Evolutionary conservation across 2,797 vertebrate genomes (phyloP), one percentile per base, ranked within the genome.

Genomic region (Crax fasciolata): DNA sequence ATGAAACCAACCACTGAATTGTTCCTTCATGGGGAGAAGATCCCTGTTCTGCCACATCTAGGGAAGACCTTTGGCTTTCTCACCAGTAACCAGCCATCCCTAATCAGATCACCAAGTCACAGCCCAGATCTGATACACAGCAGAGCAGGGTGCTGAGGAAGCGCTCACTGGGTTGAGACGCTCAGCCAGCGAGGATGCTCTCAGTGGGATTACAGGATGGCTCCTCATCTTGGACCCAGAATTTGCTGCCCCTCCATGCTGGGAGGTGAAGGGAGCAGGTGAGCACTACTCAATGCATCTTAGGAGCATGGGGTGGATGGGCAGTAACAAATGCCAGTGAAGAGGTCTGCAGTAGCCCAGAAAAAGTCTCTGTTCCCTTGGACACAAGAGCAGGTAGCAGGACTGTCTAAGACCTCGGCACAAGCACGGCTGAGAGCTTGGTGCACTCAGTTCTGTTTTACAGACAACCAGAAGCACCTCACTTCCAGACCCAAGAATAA

Each of bases 91-190:
- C 2, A 61, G 17, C 20, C 48, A 70, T 7, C 20, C 35, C 62
- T 27, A 48, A 10, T 2, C 18, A 24, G 21, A 13, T 28, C 46
- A 39, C 62, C 54, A 11, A 5, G 28, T 19, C 23, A 48, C 12
- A 79, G 4, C 41, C 35, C 55, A 68, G n/a, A 73, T 2, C 51
- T 38, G 27, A 24, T 46, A 6, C 24, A 3, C 3, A 23, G 23
- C 18, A 1, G 1, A 49, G 59, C 24, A 72, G 41, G 52, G 52
- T 30, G 9, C 21, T 23, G 44, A 55, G 55, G 44, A 68, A 49
- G 30, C 0, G 19, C 38, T 41, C 9, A 0, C 43, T 30, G 32
- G 15, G 3, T 0, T 4, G 71, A 75, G 74, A n/a, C 6, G 23
- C 7, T 39, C 66, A 48, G 48, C 17, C 49, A 39, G 30, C 5